These are phyloP conservation scores for Marmota monax DNA, from an alignment of 2,113 vertebrate genomes.

Conservation along the genomic window DNA sequence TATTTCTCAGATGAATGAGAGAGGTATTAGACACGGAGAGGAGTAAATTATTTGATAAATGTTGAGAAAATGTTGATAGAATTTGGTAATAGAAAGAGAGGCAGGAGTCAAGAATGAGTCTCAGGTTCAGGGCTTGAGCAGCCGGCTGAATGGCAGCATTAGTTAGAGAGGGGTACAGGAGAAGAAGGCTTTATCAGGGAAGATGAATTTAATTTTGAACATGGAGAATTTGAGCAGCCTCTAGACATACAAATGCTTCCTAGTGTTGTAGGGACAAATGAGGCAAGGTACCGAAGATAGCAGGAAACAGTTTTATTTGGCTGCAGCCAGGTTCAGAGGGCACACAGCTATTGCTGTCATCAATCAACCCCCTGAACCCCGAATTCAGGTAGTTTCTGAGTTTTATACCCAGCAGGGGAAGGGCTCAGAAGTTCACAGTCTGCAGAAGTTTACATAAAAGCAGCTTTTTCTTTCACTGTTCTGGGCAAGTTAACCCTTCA, in stretches of 20 bases:
- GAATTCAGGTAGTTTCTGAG: too few species aligned
- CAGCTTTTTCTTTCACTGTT: too few species aligned
- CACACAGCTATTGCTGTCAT: too few species aligned
- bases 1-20: conserved; percentile 12
- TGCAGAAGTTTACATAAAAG: too few species aligned
- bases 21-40: neutral
- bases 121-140: neutral
- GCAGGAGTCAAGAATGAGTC: neutral
- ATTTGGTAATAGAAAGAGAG: neutral
- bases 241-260: neutral
- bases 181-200: neutral
- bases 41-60: conserved; percentile 4
- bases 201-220: neutral
- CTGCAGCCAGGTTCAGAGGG: too few species aligned
- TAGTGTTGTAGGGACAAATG: neutral
- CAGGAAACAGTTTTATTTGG: too few species aligned
- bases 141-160: neutral
- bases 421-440: too few species aligned
- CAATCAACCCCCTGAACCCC: too few species aligned
- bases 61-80: neutral
- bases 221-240: neutral
- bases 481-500: too few species aligned
- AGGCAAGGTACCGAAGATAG: too few species aligned
- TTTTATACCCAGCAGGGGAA: too few species aligned
- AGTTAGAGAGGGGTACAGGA: neutral